phyloP scores from a whole-genome alignment of 2,797 vertebrate species.

The Spinus olivaceus region DNA sequence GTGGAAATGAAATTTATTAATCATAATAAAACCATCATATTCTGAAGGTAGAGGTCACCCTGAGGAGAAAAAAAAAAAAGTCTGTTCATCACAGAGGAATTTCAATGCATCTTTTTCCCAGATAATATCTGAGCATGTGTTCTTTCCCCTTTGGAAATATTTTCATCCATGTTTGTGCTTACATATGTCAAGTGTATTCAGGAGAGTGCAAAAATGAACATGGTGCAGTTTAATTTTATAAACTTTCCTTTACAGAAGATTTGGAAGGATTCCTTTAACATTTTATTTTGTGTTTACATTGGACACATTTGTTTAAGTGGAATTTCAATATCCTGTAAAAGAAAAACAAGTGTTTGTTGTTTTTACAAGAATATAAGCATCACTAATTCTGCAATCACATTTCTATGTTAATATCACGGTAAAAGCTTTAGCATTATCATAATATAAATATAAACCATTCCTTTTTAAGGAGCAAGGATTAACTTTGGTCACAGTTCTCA shows the following conservation, averaged over 20 bases:
- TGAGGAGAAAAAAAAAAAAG: constrained; percentile 49
- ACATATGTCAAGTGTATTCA: not conserved
- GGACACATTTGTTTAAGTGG: not conserved
- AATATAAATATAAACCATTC: not conserved
- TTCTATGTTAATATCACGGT: not conserved
- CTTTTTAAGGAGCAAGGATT: not conserved
- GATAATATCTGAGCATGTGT: constrained; percentile 23
- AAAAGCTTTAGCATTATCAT: not conserved
- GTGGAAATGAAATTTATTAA: constrained; percentile 83
- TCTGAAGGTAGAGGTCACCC: constrained; percentile 79
- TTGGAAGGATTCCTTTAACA: not conserved
- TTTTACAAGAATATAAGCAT: not conserved
- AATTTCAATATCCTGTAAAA: constrained; percentile 16
- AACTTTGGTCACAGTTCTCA: not conserved
- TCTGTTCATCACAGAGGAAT: constrained; percentile 55
- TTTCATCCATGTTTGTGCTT: constrained; percentile 1
- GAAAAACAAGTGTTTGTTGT: not conserved
- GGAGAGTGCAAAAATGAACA: not conserved
- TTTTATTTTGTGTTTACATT: not conserved
- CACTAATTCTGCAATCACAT: not conserved
- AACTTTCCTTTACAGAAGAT: constrained; percentile 8
- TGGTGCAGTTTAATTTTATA: not conserved
- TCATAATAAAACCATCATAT: constrained; percentile 78
- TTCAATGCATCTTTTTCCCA: constrained; percentile 30
- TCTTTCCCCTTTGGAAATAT: constrained; percentile 24